phyloP scores from a whole-genome alignment of 2,797 vertebrate genomes.

The Gorsachius magnificus region DNA sequence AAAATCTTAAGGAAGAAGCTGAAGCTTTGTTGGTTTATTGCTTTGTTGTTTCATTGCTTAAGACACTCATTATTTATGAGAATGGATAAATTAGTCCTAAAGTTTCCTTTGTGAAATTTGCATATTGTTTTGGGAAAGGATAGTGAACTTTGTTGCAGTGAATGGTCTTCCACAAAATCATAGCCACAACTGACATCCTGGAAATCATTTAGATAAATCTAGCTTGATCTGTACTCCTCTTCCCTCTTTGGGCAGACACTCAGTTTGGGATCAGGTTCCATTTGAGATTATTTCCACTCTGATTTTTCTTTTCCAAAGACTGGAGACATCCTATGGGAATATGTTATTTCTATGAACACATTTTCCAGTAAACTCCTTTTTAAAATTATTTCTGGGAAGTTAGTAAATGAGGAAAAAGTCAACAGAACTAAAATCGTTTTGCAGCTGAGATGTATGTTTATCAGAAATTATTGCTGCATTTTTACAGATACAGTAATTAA shows the following conservation, averaged over 20 bases:
- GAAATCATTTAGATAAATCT: not conserved
- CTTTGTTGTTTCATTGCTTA: not conserved
- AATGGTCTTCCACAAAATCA: not conserved
- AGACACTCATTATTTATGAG: not conserved
- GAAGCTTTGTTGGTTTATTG: not conserved
- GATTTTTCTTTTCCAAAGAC: not conserved
- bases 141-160: not conserved
- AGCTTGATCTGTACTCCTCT: not conserved
- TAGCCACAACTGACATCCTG: not conserved
- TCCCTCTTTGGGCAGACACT: not conserved
- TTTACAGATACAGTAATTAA: not conserved
- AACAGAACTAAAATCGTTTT: not conserved
- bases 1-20: not conserved
- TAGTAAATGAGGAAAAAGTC: not conserved
- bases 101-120: not conserved
- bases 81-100: not conserved
- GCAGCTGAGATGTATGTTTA: not conserved
- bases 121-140: not conserved
- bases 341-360: not conserved
- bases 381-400: not conserved
- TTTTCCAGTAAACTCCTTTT: not conserved
- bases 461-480: not conserved
- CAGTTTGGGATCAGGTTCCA: not conserved
- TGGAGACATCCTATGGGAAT: not conserved
- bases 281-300: not conserved